phyloP scores from a whole-genome alignment of 2,113 vertebrate genomes.

The Anarhynchus alexandrinus region DNA sequence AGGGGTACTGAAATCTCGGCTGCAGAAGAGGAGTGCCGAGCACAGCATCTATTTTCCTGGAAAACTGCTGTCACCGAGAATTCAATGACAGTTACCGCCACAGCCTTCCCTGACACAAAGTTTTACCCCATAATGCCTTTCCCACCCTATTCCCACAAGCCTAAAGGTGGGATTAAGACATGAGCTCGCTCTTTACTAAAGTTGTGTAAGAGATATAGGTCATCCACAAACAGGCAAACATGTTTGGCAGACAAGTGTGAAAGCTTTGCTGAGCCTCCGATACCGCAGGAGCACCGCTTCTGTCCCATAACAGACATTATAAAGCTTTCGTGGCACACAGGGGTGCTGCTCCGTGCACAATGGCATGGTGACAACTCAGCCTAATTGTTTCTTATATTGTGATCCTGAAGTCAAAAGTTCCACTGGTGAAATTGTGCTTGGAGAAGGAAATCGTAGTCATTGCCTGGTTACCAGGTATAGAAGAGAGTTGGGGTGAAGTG shows the following conservation, averaged over 20 bases:
- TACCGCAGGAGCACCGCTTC: accelerated
- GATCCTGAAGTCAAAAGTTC: not conserved
- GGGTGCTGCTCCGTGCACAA: not conserved
- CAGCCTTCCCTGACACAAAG: not conserved
- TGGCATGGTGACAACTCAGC: not conserved
- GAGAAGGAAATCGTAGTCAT: not conserved
- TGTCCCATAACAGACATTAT: not conserved
- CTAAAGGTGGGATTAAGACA: not conserved
- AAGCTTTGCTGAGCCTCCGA: not conserved
- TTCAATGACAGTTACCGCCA: not conserved
- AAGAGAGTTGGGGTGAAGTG: not conserved
- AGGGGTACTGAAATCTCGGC: not conserved
- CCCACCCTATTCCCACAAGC: not conserved
- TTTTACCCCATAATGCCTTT: not conserved
- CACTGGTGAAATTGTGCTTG: not conserved
- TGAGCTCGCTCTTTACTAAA: not conserved
- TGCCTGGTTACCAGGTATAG: not conserved
- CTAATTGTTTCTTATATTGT: not conserved
- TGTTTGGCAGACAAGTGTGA: not conserved
- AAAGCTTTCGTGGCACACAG: not conserved
- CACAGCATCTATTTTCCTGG: not conserved
- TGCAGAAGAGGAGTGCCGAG: not conserved
- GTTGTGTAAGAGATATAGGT: not conserved
- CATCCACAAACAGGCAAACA: not conserved
- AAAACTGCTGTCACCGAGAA: not conserved